Percentiles rank a stretch among this genome's conserved stretches.
These are phyloP conservation scores for Siphamia tubifer DNA, from an alignment of 2,113 vertebrate species.

Conservation along the genomic window DNA sequence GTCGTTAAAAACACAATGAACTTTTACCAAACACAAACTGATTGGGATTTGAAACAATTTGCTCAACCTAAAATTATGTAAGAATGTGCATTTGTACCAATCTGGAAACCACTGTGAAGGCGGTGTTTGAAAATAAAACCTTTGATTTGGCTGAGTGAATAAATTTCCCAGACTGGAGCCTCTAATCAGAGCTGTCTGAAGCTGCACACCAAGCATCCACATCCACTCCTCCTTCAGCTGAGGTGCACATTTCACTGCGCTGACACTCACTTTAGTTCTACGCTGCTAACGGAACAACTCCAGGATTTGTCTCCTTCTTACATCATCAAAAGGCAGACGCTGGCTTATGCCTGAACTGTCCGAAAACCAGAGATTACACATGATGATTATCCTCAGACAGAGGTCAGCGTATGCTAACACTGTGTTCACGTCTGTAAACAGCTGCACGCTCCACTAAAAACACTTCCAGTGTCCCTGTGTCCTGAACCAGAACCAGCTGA, in stretches of 20 bases:
- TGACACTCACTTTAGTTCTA: constrained; percentile 7
- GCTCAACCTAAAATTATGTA: not conserved
- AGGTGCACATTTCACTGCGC: constrained; percentile 1
- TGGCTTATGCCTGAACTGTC: constrained; percentile 35
- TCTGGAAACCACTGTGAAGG: not conserved
- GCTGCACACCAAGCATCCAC: not conserved
- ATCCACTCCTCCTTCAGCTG: constrained; percentile 7
- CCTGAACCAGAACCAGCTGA: too few relatives aligned
- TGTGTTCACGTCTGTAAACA: not conserved
- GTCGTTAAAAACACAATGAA: not conserved
- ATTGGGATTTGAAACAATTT: not conserved
- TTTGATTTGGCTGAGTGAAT: constrained; percentile 27
- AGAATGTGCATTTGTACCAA: not conserved
- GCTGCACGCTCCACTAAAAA: not conserved
- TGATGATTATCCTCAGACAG: constrained; percentile 35
- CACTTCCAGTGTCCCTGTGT: too few relatives aligned
- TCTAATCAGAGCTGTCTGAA: constrained; percentile 19
- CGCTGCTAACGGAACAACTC: constrained; percentile 21
- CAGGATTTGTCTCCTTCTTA: constrained; percentile 41
- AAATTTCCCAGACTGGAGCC: constrained; percentile 13
- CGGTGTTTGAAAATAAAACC: constrained; percentile 28
- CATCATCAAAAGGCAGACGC: constrained; percentile 32
- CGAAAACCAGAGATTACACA: constrained; percentile 58
- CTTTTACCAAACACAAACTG: not conserved
- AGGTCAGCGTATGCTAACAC: constrained; percentile 18